A percentile compares a stretch with the other conserved stretches of the same genome.
Evolutionary conservation across 2,113 vertebrate species (phyloP).

Genomic region (Saguinus midas): DNA sequence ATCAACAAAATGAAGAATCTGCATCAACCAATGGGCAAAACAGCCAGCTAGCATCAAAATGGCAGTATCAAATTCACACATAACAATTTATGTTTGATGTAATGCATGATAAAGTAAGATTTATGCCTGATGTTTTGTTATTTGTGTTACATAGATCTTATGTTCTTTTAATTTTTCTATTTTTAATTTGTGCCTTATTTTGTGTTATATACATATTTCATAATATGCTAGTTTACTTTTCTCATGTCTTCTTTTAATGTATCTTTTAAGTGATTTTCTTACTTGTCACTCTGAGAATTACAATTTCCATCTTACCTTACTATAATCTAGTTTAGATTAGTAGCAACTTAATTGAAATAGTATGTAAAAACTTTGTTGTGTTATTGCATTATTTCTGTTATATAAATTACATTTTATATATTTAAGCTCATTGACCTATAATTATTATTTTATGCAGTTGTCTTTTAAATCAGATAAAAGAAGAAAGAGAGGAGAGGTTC

Average conservation of each 20-base stretch:
- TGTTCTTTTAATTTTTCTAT: neutral
- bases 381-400: neutral
- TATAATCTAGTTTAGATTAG: neutral
- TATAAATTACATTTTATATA: neutral
- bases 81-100: no score
- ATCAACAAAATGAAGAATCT: no score
- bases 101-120: neutral
- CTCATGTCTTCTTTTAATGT: neutral
- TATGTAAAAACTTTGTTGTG: neutral
- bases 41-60: no score
- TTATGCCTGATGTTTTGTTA: neutral
- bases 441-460: neutral
- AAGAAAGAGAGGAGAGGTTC: neutral
- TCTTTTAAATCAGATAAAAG: slow-evolving; percentile 5
- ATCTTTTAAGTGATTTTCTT: neutral
- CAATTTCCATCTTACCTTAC: neutral
- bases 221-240: neutral
- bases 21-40: no score
- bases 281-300: neutral
- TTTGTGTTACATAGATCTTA: neutral
- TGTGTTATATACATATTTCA: neutral
- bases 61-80: no score
- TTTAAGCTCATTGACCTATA: neutral
- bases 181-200: neutral
- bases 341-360: neutral